Evolutionary conservation across 2,888 invertebrate species (phyloP), one percentile per base, ranked within the genome.

Genomic region (Galerucella pusilla): DNA sequence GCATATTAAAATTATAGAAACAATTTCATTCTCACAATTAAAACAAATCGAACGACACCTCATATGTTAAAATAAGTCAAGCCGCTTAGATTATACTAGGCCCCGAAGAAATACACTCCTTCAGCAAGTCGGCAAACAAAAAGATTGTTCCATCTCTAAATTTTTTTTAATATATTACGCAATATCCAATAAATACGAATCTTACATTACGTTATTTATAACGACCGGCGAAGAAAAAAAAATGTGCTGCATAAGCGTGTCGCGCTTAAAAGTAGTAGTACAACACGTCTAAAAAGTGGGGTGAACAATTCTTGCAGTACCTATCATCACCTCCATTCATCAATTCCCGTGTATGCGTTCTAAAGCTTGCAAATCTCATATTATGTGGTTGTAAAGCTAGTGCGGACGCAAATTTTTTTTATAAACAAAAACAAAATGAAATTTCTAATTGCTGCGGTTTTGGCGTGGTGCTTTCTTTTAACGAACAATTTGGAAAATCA

Each of bases 391-490:
- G 63, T 42, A 42, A 63, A 63, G 42, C 42, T 63, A 28, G 2
- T 63, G 25, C 59, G 20, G 6, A 68, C 46, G 35, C 59, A 6
- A 25, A 35, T 45, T 46, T 70, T 64, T 42, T 35, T 42, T 35
- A 60, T 11, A 28, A 35, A 63, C 16, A 46, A 69, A 69, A 49
- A 1, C 5, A 64, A 77, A 75, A 80, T 79, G 79, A 74, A 76
- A 28, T 65, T 66, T 12, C 52, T 77, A 12, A 71, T 76, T n/a
- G 73, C 80, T 65, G 74, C 79, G 14, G 79, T 82, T 75, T 79
- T 82, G 35, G 78, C 78, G 60, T 75, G 78, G 67, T 82, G 82
- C 67, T 76, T 83, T 54, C 80, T 83, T 63, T 78, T 80, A 25
- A 80, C 81, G 42, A 76, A 81, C 66, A 82, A 79, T 68, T 80